A percentile compares a stretch with the other conserved stretches of the same genome.
Conservation (phyloP, 2,113 vertebrate species). For the Charina bottae region DNA sequence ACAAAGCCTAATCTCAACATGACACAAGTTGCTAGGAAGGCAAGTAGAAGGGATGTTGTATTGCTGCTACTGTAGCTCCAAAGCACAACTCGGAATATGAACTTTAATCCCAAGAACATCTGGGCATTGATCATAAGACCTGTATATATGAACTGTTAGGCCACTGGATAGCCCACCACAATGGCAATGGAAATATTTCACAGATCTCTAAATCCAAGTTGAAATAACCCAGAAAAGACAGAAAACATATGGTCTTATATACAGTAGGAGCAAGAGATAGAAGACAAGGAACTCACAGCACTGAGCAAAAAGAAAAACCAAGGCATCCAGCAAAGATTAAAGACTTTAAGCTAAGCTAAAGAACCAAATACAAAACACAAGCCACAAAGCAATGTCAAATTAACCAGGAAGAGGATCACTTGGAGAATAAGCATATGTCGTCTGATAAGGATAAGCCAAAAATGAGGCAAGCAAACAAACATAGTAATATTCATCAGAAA, state of each 20-base stretch:
- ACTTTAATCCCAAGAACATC: not conserved
- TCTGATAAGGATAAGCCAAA: not conserved
- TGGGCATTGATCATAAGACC: not conserved
- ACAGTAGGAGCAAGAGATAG: not conserved
- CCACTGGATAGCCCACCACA: not conserved
- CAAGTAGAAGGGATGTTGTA: not conserved
- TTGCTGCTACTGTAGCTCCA: not conserved
- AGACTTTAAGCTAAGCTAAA: not conserved
- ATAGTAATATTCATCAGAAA: not conserved
- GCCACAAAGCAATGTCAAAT: too few species aligned
- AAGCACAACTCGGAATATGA: not conserved
- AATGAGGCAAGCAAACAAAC: not conserved
- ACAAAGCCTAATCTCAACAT: not conserved
- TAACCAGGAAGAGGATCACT: not conserved
- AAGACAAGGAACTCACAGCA: not conserved
- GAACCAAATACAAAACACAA: not conserved
- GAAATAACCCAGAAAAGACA: not conserved
- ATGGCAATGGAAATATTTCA: not conserved
- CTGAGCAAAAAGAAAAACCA: not conserved
- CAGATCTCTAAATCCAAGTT: not conserved
- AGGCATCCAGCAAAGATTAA: not conserved
- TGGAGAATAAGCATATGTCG: not conserved
- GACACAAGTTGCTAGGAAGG: not conserved
- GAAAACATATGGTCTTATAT: not conserved
- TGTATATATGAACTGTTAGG: not conserved